Evolutionary conservation across 2,888 invertebrate species (phyloP), one percentile per base, ranked within the genome.

Genomic region (Graphium colonna): DNA sequence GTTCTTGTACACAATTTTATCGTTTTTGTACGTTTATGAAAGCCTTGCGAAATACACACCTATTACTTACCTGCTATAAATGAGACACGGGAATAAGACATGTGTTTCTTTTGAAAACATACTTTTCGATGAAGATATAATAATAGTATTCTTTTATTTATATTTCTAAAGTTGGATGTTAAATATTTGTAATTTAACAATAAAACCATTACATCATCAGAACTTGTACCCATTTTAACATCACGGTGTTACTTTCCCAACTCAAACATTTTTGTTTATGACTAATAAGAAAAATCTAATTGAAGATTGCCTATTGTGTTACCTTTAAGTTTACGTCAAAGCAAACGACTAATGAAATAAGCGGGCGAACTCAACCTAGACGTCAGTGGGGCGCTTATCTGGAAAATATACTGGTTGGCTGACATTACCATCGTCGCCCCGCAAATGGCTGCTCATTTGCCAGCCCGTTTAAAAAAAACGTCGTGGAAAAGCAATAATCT

Each of bases 331-430:
- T 73, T 67, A 69, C 77, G 73, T 79, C 74, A 78, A 78, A 79
- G 79, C 77, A 82, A 85, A 82, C 79, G 77, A 78, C 73, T 79
- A 83, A 84, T 83, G 78, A 80, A 84, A 82, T 82, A 80, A 82
- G 72, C 72, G 74, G 70, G 74, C 65, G 71, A 73, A 73, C 73
- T 69, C 74, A 76, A 75, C 76, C 78, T 76, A 73, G 74, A 68
- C 75, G 80, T 79, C 79, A 73, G 76, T 71, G 76, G 69, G 67
- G 69, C 66, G 82, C 82, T 86, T 86, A 86, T 87, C 86, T 80
- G 73, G 70, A 73, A 79, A 85, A 87, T 86, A 84, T 85, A 86
- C 80, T 83, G 80, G 77, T 79, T 82, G 69, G 74, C 77, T 83
- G 87, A 86, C 86, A 81, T 84, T 79, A 76, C 76, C 78, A 71